Evolutionary conservation across 2,113 vertebrate genomes (phyloP), one percentile per base, ranked within the genome.

Genomic region (Donacobius atricapilla): DNA sequence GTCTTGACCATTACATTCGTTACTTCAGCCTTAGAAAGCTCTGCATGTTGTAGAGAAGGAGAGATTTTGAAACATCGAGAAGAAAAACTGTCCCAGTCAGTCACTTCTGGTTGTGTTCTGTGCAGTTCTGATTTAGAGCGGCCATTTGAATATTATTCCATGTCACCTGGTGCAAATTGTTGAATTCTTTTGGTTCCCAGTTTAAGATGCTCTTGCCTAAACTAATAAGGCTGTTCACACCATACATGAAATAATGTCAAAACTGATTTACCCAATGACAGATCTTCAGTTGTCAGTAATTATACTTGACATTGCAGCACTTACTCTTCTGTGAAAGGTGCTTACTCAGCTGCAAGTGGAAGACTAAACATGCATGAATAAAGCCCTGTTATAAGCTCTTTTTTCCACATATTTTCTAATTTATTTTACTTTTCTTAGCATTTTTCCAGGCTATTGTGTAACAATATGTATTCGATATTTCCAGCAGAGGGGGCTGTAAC

Each of bases 401-500:
- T 58, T 76, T 45, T 40, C 10, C 10, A 39, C 24, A 1, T 37
- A 10, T 33, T 31, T 71, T 47, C n/a, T 42, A 40, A 33, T 18
- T 73, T 37, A 9, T 47, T 84, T 71, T 45, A 6, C 1, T 8
- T 63, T 51, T 30, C 10, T 33, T 48, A 30, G 28, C 5, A 10
- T 60, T 78, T 87, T 54, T 40, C 5, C 4, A 0, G 15, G 11
- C 13, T 44, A 0, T 44, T 83, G 19, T 66, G 19, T 83, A 83
- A 72, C 5, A 25, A 1, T 35, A 17, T 20, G 7, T 75, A 35
- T 20, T 48, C 53, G 50, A 1, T 45, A 28, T 56, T 92, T 89
- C 88, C 97, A 87, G 88, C 58, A 96, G 96, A 92, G 93, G 94
- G 92, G 21, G 93, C 86, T 90, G 58, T 70, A 47, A 51, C 53